A percentile compares a stretch with the other conserved stretches of the same genome.
Evolutionary conservation across 30 jellyfish, hydroid and myxozoan species (phyloP).

Genomic region (Pseudorhiza aurosa): DNA sequence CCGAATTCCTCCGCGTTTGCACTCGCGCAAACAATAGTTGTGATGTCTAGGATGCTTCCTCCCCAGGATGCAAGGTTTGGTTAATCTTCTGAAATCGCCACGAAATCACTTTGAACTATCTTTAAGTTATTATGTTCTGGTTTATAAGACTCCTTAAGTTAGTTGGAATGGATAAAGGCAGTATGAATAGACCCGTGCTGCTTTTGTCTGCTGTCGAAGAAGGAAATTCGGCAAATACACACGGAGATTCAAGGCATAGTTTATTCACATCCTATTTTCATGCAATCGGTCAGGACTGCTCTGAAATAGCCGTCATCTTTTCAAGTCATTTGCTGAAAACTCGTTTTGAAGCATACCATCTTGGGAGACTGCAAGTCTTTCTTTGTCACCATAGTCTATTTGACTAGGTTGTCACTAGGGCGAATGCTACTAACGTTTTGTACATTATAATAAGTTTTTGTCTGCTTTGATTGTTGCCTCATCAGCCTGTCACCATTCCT

Average conservation of each 20-base stretch:
- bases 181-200: conserved; percentile 12
- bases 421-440: too few relatives aligned
- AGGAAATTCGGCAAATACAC: conserved; percentile 44
- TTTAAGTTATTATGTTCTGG: conserved; percentile 14
- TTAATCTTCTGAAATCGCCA: conserved; percentile 8
- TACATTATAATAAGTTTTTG: too few relatives aligned
- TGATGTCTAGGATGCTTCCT: conserved; percentile 11
- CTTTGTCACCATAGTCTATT: too few relatives aligned
- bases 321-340: too few relatives aligned
- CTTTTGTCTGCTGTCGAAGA: conserved; percentile 6
- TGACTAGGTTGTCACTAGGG: too few relatives aligned
- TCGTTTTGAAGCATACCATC: too few relatives aligned
- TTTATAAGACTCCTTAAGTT: not conserved
- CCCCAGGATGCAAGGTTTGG: conserved; percentile 12
- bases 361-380: too few relatives aligned
- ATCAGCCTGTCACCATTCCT: too few relatives aligned
- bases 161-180: conserved; percentile 16
- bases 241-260: not conserved
- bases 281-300: conserved; percentile 4
- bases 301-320: not conserved
- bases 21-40: not conserved
- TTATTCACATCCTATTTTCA: conserved; percentile 23
- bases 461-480: too few relatives aligned
- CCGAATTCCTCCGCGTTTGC: too few relatives aligned
- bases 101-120: conserved; percentile 7